Conservation (phyloP, 2,113 vertebrate species). For the Cyphomyrus discorhynchus region DNA sequence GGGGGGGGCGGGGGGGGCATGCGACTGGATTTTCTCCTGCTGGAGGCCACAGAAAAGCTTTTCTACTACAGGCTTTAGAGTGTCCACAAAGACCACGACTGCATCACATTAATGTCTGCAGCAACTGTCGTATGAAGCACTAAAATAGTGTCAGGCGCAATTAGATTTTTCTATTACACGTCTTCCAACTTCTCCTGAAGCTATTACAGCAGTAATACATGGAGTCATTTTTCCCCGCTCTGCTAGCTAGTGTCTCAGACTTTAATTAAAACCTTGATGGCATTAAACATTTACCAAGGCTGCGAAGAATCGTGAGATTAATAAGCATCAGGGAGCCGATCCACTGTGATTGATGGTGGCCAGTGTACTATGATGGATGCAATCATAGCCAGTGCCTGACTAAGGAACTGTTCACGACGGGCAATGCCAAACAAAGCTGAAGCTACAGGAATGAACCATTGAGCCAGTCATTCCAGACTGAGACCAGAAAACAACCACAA, state of each 20-base stretch:
- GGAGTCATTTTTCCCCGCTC: neutral
- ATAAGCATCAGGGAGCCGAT: neutral
- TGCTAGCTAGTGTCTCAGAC: neutral
- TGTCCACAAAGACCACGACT: neutral
- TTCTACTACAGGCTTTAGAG: neutral
- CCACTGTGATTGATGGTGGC: neutral
- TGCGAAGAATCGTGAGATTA: neutral
- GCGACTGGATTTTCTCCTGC: neutral
- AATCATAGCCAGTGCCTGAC: neutral
- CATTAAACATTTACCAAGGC: neutral
- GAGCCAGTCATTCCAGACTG: neutral
- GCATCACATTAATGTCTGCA: neutral
- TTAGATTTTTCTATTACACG: neutral
- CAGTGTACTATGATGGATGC: neutral
- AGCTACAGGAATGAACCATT: neutral
- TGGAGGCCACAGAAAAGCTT: neutral
- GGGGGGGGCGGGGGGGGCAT: neutral
- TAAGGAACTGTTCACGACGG: neutral
- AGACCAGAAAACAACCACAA: neutral
- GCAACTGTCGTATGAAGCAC: neutral
- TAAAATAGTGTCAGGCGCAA: neutral
- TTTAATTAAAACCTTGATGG: constrained; percentile 19
- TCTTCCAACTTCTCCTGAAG: neutral
- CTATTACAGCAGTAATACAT: neutral
- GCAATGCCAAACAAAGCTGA: neutral